phyloP scores from a whole-genome alignment of 2,113 vertebrate genomes.

The Anoura caudifer region DNA sequence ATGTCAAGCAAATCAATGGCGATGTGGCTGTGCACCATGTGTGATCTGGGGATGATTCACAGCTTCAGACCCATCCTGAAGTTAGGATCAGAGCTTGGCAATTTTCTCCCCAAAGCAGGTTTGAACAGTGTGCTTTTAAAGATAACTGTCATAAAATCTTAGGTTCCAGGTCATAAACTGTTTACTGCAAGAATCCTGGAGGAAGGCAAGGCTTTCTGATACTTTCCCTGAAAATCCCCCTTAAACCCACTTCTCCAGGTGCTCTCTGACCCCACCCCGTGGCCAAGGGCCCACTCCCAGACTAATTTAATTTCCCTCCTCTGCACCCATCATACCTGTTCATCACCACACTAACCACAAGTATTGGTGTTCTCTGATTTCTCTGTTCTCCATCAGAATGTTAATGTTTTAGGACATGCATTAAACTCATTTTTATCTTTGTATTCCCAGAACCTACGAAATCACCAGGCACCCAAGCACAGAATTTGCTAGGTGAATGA shows the following conservation, averaged over 20 bases:
- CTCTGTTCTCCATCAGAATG: background rate
- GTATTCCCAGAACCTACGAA: background rate
- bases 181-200: background rate
- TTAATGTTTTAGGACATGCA: background rate
- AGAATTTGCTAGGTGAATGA: background rate
- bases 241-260: background rate
- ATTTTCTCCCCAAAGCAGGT: conserved; percentile 22
- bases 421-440: background rate
- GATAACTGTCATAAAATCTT: conserved; percentile 44
- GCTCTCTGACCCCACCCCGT: background rate
- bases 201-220: background rate
- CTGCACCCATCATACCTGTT: background rate
- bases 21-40: background rate
- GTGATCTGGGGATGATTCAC: background rate
- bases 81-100: background rate
- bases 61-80: background rate
- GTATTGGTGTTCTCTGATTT: background rate
- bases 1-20: conserved; percentile 51
- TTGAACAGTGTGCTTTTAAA: conserved; percentile 55
- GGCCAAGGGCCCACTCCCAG: background rate
- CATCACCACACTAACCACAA: background rate
- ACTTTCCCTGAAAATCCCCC: background rate
- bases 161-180: conserved; percentile 6
- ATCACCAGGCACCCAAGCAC: background rate
- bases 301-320: background rate